Evolutionary conservation across 2,888 invertebrate genomes (phyloP), one percentile per base, ranked within the genome.

Genomic region (Priocnemis perturbator): DNA sequence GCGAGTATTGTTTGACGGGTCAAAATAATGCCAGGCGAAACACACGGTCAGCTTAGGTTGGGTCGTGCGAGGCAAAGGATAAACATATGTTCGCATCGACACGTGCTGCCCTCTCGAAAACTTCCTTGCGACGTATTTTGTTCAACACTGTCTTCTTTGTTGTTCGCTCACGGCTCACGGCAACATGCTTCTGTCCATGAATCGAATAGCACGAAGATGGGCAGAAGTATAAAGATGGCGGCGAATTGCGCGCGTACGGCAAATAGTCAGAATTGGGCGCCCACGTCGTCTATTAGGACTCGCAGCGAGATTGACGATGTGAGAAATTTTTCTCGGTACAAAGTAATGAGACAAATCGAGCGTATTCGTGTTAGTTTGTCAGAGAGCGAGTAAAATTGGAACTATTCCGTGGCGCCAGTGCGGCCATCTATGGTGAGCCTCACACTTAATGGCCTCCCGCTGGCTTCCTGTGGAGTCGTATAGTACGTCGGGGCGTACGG

Each of bases 21-120:
- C 71, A 74, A 78, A 80, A 78, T 74, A 78, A 74, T 57, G 68
- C 64, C 64, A 59, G 70, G 61, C 26, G 45, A 47, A 37, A 47
- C n/a, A 21, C 47, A 21, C 44, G 57, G 20, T 23, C 37, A 65
- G 61, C 20, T 74, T 53, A 69, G 64, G 74, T 73, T 76, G 64
- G 69, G 37, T 64, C 66, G 3, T 9, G 45, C 47, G 50, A 17
- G 14, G 50, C 19, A 56, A 64, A 61, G 14, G 74, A 61, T 64
- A 75, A 72, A 59, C 53, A 66, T 60, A 71, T 59, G 57, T 55
- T 56, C 37, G n/a, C 4, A 21, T 67, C 23, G 66, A 1, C 26
- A 14, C 15, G 69, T 77, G 74, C 53, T 75, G 74, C 77, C 70
- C 63, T 56, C 77, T 74, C n/a, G 21, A 37, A 30, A 57, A 20